A percentile compares a stretch with the other conserved stretches of the same genome.
phyloP scores from a whole-genome alignment of 2,888 invertebrate species.

The Latrodectus elegans region DNA sequence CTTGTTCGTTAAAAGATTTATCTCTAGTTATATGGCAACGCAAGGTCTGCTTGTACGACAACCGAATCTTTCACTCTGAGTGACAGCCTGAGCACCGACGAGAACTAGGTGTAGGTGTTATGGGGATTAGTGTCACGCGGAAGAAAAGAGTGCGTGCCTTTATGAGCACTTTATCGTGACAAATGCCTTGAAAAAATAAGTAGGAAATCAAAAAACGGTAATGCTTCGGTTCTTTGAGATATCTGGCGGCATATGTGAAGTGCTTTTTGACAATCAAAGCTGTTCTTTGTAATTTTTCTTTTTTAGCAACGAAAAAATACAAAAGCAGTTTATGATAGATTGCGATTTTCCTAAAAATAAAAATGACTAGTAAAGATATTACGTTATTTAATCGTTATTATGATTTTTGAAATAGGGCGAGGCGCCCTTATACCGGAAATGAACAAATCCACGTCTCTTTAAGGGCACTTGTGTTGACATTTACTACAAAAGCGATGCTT shows the following conservation, averaged over 20 bases:
- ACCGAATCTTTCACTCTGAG: conserved; percentile 36
- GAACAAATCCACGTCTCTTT: conserved; percentile 6
- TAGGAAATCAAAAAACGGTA: conserved; percentile 48
- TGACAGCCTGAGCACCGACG: conserved; percentile 45
- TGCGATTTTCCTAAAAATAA: conserved; percentile 33
- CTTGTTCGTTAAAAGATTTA: conserved; percentile 50
- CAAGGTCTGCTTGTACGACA: conserved; percentile 43
- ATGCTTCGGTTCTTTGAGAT: conserved; percentile 43
- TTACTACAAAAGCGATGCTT: too few relatives aligned
- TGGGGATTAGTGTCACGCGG: conserved; percentile 60
- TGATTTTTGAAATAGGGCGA: conserved; percentile 2
- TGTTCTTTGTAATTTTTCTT: conserved; percentile 27
- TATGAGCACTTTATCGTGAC: conserved; percentile 62
- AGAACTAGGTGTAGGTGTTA: conserved; percentile 63
- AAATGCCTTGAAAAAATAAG: conserved; percentile 45
- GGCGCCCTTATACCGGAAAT: conserved; percentile 36
- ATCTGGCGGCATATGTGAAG: conserved; percentile 18
- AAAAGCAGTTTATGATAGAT: conserved; percentile 61
- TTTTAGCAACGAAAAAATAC: conserved; percentile 9
- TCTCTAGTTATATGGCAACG: conserved; percentile 38
- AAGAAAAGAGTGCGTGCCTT: conserved; percentile 47
- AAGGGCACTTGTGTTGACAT: too few relatives aligned
- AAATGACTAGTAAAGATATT: conserved; percentile 26
- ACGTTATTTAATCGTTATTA: conserved; percentile 36
- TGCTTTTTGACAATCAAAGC: conserved; percentile 35